Conservation (phyloP, 2,888 invertebrate species). For the Cerceris rybyensis region DNA sequence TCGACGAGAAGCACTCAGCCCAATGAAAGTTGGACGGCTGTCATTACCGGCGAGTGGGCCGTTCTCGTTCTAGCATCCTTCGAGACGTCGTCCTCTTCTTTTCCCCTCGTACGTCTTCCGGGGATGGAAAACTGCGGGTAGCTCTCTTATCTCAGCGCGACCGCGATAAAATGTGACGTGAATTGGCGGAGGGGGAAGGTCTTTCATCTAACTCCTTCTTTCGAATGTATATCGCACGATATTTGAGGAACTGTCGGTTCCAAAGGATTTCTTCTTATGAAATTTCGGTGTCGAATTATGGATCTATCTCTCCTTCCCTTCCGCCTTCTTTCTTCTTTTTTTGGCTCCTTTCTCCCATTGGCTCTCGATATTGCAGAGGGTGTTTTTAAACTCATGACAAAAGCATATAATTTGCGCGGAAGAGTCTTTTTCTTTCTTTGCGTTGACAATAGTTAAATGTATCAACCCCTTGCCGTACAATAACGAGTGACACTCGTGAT, state of each 20-base stretch:
- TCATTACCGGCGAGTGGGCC: slow-evolving; percentile 37
- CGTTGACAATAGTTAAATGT: too few species aligned
- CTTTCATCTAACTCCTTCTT: too few species aligned
- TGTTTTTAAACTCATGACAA: too few species aligned
- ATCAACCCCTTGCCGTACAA: too few species aligned
- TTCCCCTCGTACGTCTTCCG: slow-evolving; percentile 10
- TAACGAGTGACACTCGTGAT: too few species aligned
- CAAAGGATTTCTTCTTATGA: too few species aligned
- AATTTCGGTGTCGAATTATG: background rate
- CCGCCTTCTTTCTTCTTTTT: background rate
- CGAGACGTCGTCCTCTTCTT: slow-evolving; percentile 21
- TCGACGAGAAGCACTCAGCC: slow-evolving; percentile 48
- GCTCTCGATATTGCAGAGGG: background rate
- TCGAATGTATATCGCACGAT: too few species aligned
- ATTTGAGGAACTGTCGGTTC: too few species aligned
- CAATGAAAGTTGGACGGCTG: slow-evolving; percentile 61
- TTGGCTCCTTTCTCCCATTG: background rate
- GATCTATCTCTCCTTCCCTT: background rate
- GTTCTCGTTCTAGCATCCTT: slow-evolving; percentile 15
- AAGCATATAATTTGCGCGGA: background rate
- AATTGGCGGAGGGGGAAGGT: too few species aligned
- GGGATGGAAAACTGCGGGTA: background rate
- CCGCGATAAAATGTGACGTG: background rate
- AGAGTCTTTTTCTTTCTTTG: background rate
- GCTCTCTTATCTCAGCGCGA: background rate